Evolutionary conservation across 2,113 vertebrate species (phyloP), one percentile per base, ranked within the genome.

Genomic region (Mastomys coucha): DNA sequence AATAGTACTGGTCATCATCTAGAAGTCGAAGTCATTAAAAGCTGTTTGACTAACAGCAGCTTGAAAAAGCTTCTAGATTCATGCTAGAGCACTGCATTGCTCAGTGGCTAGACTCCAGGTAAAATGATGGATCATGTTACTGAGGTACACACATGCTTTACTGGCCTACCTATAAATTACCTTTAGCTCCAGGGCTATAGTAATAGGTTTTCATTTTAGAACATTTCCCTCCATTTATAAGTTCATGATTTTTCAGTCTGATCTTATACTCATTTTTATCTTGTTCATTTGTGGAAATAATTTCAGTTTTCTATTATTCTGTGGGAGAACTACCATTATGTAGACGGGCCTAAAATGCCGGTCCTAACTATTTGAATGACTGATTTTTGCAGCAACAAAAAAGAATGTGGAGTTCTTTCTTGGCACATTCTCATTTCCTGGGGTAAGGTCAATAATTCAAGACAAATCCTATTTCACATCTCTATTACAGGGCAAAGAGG

Each of bases 1-100:
- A 97, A 95, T 97, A 96, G 28, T 58, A 60, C 67, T 91, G 73
- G 96, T 84, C 97, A 76, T 98, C 98, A 60, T 96, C 94, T 97
- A 81, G 93, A 98, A 97, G 94, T 92, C 95, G 70, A 98, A 96
- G 88, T 97, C 97, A 98, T 98, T 97, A 97, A 98, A 97, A 97
- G 96, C 96, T 95, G 92, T 98, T 98, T 98, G 98, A 98, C 98
- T 98, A 98, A 98, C 98, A 96, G 75, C 94, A 97, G 76, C 94
- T 92, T 96, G 97, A 96, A 97, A 98, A 97, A 97, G 97, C 98
- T 95, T 86, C 97, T 97, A 97, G 81, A 88, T 96, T 97, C 94
- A 92, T 91, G 85, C 94, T 78, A 94, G 95, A 97, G 72, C 93
- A 65, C 95, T 91, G 65, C 94, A 96, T 56, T 97, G 97, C 94